Base-by-base conservation (phyloP, 2,888 invertebrate genomes). In the Dasypogon diadema region DNA sequence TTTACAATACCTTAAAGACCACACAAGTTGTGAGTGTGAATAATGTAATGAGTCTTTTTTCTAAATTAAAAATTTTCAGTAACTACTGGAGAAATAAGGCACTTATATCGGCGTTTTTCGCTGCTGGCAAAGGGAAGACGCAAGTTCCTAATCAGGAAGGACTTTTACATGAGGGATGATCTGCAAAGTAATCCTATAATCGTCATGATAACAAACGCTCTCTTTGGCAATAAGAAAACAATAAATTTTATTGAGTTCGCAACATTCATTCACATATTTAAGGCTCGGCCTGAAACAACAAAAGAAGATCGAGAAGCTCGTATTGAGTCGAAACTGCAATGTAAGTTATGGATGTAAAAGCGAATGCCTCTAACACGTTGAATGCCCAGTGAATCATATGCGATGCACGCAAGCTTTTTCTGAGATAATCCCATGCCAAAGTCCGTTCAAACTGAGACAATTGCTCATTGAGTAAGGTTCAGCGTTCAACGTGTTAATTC, bases 181-280 rank as follows among this genome's bases (percentile, higher is more conserved):
- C 6, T 65, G 12, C 63, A 65, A 42, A 22, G 6, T 5, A 65
- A 65, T 65, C 63, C 63, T 8, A 46, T 65, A 65, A 12, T 14
- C 22, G 5, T 12, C 0, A 22, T 22, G 24, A 65, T 65, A 12
- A 10, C n/a, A 16, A 60, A 16, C 5, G 51, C 14, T n/a, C 30
- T 70, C 1, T 70, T 70, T 54, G 54, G 54, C 6, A n/a, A 18
- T 3, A 70, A 70, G 14, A 54, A 1, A 8, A 14, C 2, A 1
- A 30, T 70, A 6, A 10, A 10, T 18, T 70, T 70, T 34, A 10
- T 4, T 26, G 30, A 70, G 10, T 70, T 70, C 6, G 54, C 54
- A 8, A 1, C 0, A 34, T 70, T 54, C 24, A n/a, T 70, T 2
- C 42, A 48, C n/a, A 24, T 65, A 46, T 65, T 65, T 24, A 63